phyloP scores from a whole-genome alignment of 2,888 invertebrate genomes.

The Drosophila maculinotata region DNA sequence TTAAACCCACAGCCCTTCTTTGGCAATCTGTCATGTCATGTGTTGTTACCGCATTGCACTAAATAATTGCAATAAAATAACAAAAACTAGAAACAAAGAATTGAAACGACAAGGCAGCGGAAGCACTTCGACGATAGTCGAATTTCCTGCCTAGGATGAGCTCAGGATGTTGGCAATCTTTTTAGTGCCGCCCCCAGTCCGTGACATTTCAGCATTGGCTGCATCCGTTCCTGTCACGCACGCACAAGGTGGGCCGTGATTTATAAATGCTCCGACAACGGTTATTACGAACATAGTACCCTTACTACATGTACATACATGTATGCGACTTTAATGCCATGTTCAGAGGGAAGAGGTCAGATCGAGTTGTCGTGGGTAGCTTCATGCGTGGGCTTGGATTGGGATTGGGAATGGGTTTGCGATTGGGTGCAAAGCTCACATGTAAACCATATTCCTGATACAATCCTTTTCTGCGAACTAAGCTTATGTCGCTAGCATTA shows the following conservation, averaged over 20 bases:
- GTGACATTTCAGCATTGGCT: constrained; percentile 49
- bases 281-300: constrained; percentile 38
- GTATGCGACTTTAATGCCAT: constrained; percentile 17
- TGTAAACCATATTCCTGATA: too few relatives aligned
- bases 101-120: constrained; percentile 24
- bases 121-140: constrained; percentile 21
- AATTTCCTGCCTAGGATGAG: constrained; percentile 27
- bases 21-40: constrained; percentile 72
- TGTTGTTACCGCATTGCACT: constrained; percentile 22
- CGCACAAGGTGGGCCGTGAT: constrained; percentile 53
- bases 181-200: constrained; percentile 20
- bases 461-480: too few relatives aligned
- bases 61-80: constrained; percentile 51
- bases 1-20: constrained; percentile 44
- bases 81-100: constrained; percentile 20
- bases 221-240: constrained; percentile 59
- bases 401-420: neutral
- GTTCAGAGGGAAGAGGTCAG: constrained; percentile 28
- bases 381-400: constrained; percentile 1
- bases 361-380: neutral
- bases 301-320: neutral
- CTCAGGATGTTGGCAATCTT: constrained; percentile 40
- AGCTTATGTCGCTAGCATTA: too few relatives aligned
- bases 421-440: too few relatives aligned
- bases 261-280: constrained; percentile 30